These are phyloP conservation scores for Chrysomela aeneicollis DNA, from an alignment of 2,888 invertebrate species.

Conservation along the genomic window DNA sequence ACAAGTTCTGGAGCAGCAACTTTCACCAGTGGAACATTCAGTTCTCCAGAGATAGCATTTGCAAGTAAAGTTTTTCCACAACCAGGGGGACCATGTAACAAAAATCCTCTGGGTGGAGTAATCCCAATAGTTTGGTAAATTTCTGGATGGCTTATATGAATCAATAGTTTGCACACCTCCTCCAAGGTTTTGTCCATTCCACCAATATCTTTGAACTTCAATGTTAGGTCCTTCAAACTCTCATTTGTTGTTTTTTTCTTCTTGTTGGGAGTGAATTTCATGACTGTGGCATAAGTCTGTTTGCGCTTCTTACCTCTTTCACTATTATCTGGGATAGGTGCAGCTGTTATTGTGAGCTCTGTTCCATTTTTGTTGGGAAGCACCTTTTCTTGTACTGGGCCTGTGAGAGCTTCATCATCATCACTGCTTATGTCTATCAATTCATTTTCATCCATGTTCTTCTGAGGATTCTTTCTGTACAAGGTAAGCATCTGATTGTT, in stretches of 20 bases:
- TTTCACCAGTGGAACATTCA: constrained; percentile 84
- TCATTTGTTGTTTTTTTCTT: constrained; percentile 53
- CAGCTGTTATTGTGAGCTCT: constrained; percentile 55
- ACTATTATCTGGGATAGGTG: constrained; percentile 54
- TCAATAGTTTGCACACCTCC: constrained; percentile 63
- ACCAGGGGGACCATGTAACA: constrained; percentile 96
- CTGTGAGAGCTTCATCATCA: constrained; percentile 64
- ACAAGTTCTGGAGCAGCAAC: constrained; percentile 92
- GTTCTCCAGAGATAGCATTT: constrained; percentile 84
- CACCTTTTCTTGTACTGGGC: not conserved
- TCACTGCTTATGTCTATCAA: constrained; percentile 83
- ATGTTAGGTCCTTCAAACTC: constrained; percentile 59
- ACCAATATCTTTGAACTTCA: constrained; percentile 76
- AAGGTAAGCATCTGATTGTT: constrained; percentile 62
- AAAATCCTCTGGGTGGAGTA: constrained; percentile 86
- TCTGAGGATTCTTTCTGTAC: constrained; percentile 58
- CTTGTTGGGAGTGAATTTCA: constrained; percentile 51
- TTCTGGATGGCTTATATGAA: constrained; percentile 90
- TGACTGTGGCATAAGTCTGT: constrained; percentile 35
- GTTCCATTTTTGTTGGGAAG: constrained; percentile 57
- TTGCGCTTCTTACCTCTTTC: constrained; percentile 41
- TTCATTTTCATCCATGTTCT: constrained; percentile 70
- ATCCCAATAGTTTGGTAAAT: constrained; percentile 86
- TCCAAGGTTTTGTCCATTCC: constrained; percentile 79
- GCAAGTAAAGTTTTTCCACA: constrained; percentile 89